Conservation (phyloP, 2,888 invertebrate species). For the Melitaea athalia region DNA sequence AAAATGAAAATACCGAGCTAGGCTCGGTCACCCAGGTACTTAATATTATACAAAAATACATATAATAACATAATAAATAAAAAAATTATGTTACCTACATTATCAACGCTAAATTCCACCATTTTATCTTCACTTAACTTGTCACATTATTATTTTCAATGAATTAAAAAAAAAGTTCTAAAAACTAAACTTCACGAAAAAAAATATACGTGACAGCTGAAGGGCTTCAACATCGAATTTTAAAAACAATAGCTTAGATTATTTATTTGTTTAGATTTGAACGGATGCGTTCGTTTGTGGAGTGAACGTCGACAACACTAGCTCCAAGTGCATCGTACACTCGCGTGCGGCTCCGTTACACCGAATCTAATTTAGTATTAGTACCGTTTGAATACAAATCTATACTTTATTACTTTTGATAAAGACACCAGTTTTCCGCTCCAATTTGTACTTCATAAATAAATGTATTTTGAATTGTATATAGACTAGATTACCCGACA, state of each 20-base stretch:
- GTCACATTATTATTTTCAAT: not conserved
- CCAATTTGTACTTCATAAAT: no score
- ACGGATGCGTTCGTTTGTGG: conserved; percentile 51
- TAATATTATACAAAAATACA: no score
- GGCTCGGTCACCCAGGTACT: no score
- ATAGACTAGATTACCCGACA: no score
- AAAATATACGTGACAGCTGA: conserved; percentile 12
- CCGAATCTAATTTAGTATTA: conserved; percentile 28
- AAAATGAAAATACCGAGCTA: no score
- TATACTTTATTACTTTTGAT: not conserved
- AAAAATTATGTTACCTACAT: conserved; percentile 53
- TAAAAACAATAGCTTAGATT: not conserved
- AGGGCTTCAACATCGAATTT: conserved; percentile 11
- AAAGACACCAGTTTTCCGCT: not conserved
- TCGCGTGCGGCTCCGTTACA: conserved; percentile 33
- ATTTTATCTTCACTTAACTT: conserved; percentile 48
- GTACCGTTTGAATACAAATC: conserved; percentile 28
- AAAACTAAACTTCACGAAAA: not conserved
- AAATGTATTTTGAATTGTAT: no score
- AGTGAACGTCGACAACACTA: conserved; percentile 38
- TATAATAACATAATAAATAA: not conserved
- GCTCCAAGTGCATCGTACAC: conserved; percentile 27
- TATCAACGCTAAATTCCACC: conserved; percentile 71
- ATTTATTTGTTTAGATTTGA: conserved; percentile 11
- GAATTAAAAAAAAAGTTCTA: not conserved